Evolutionary conservation across 2,113 vertebrate species (phyloP).

Genomic region (Pygoscelis antarcticus): DNA sequence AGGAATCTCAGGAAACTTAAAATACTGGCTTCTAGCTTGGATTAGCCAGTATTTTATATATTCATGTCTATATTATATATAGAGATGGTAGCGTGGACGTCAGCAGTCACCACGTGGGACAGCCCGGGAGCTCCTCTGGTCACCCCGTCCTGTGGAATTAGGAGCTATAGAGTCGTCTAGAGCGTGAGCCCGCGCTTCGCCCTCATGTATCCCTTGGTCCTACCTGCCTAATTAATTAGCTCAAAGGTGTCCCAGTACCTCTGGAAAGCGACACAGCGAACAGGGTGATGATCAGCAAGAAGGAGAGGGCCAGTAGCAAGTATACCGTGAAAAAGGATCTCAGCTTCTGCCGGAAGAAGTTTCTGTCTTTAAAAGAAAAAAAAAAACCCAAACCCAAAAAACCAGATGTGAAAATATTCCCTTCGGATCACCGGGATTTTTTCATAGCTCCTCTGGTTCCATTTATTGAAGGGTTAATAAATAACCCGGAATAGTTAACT

Average conservation of each 20-base stretch:
- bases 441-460: background rate
- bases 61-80: background rate
- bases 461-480: background rate
- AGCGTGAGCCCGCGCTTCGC: too few relatives aligned
- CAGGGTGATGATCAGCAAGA: background rate
- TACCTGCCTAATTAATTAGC: too few relatives aligned
- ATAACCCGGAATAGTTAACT: background rate
- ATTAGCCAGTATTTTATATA: background rate
- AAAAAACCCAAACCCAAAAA: background rate
- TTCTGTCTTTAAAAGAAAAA: background rate
- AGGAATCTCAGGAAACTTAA: background rate
- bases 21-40: too few relatives aligned
- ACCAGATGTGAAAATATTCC: background rate
- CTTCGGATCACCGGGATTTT: rapidly evolving
- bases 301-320: background rate
- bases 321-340: background rate
- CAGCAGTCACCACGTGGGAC: rapidly evolving
- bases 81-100: rapidly evolving
- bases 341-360: background rate
- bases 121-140: background rate
- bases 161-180: background rate
- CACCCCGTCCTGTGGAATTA: background rate
- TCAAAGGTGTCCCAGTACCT: background rate
- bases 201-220: rapidly evolving
- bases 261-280: background rate